Conservation (phyloP, 2,113 vertebrate genomes). For the Sylvietta virens region DNA sequence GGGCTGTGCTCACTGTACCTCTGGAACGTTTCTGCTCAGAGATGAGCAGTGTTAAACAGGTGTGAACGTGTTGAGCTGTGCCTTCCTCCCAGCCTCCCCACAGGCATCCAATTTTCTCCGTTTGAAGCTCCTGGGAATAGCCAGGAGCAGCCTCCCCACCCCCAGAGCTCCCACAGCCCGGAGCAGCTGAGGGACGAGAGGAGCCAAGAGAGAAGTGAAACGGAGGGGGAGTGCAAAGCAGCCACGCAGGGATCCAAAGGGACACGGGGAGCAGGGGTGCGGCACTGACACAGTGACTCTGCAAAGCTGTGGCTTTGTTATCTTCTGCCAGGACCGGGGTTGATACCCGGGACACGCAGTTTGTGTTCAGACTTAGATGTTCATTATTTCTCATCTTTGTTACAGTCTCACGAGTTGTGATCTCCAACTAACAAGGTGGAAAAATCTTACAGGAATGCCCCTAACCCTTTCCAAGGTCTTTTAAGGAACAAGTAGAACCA, state of each 20-base stretch:
- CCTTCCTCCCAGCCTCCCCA: neutral
- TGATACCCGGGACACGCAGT: too few species aligned
- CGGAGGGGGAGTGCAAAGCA: neutral
- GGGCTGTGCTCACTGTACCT: rapidly evolving
- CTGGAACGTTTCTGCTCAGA: neutral
- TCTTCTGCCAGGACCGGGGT: too few species aligned
- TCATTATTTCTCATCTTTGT: too few species aligned
- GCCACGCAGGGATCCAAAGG: rapidly evolving
- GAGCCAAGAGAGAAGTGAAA: too few species aligned
- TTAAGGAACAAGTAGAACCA: too few species aligned
- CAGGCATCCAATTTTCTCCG: rapidly evolving
- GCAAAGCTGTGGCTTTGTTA: too few species aligned
- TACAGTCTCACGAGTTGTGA: too few species aligned
- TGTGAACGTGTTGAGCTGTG: rapidly evolving
- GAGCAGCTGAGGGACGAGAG: neutral
- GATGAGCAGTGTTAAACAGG: neutral
- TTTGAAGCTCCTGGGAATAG: neutral
- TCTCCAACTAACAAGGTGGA: too few species aligned
- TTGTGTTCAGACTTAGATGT: too few species aligned
- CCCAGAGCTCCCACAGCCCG: neutral
- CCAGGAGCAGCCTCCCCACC: neutral
- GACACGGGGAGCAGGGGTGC: neutral
- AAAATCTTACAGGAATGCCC: too few species aligned
- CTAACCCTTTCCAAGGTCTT: too few species aligned
- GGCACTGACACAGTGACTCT: neutral